Evolutionary conservation across 2,888 invertebrate genomes (phyloP).

Genomic region (Rutpela maculata): DNA sequence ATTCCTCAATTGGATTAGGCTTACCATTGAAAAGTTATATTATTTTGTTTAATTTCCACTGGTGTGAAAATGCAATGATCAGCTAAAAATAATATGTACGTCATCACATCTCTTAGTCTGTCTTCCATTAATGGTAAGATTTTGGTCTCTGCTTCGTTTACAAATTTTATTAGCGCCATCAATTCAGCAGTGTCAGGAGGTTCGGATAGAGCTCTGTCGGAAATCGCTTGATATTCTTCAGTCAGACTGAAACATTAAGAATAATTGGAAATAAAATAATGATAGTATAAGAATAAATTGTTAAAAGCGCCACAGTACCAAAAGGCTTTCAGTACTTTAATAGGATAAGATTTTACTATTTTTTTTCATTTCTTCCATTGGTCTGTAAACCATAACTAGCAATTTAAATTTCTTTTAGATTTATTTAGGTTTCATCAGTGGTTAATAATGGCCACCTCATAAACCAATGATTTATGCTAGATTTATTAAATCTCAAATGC

Average conservation of each 20-base stretch:
- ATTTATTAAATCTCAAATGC: no score
- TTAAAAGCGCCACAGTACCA: background rate
- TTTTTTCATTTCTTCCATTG: no score
- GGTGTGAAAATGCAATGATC: conserved; percentile 89
- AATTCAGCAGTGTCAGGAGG: conserved; percentile 91
- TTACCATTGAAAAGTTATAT: conserved; percentile 90
- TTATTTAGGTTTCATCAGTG: no score
- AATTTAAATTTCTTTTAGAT: no score
- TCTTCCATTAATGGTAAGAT: conserved; percentile 85
- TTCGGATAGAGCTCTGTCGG: conserved; percentile 85
- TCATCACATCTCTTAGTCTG: conserved; percentile 80
- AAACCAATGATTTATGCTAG: no score
- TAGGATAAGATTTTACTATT: no score
- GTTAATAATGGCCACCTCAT: no score
- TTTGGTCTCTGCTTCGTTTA: conserved; percentile 83
- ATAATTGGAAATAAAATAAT: background rate
- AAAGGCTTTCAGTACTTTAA: no score
- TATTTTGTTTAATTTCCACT: conserved; percentile 91
- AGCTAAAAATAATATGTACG: conserved; percentile 88
- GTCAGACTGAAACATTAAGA: conserved; percentile 79
- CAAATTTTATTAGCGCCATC: conserved; percentile 88
- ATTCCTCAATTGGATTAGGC: conserved; percentile 20
- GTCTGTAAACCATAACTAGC: no score
- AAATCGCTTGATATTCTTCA: conserved; percentile 88
- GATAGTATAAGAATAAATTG: background rate